Base-by-base conservation (phyloP, 1,140 invertebrate genomes). In the Sesamia nonagrioides region DNA sequence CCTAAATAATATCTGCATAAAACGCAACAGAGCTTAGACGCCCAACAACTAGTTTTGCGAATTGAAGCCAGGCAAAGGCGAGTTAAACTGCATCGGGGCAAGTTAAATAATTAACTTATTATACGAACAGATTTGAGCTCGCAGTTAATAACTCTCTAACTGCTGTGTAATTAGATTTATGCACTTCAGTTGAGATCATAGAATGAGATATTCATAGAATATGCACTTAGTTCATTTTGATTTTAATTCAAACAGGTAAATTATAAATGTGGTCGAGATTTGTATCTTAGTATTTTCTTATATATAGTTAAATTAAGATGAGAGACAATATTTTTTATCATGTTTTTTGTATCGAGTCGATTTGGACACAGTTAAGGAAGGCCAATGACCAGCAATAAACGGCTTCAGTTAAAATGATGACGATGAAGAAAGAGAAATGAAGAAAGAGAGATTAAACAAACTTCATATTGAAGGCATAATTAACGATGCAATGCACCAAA, bases 51-150 rank as follows among this genome's bases (percentile, higher is more conserved):
- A 74, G 71, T 74, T 58, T 74, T 42, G 37, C 18, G 6, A 4
- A 7, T 76, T 15, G 18, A 11, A 17, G 58, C n/a, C 40, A 18
- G 17, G 15, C n/a, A 27, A 33, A 66, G 61, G 37, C 37, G 68
- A 33, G 74, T 35, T 77, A 56, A 68, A 77, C 60, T 77, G 74
- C 74, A 77, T 54, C 74, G 17, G 40, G 6, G 35, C 61, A 54
- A 77, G 74, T 77, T 77, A 77, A 75, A 77, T 77, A 68, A 77
- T 77, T 68, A 66, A 77, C 45, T n/a, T 77, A 77, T 68, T 77
- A 27, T 21, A 18, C 74, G 74, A 63, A 77, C 48, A 75, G 74
- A 77, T 66, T 68, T 68, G 61, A 6, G 48, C 60, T 18, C 48
- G 45, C n/a, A 42, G 42, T 54, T 56, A 50, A 45, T 73, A 42